Evolutionary conservation across 2,797 vertebrate genomes (phyloP).

Genomic region (Margarornis squamiger): DNA sequence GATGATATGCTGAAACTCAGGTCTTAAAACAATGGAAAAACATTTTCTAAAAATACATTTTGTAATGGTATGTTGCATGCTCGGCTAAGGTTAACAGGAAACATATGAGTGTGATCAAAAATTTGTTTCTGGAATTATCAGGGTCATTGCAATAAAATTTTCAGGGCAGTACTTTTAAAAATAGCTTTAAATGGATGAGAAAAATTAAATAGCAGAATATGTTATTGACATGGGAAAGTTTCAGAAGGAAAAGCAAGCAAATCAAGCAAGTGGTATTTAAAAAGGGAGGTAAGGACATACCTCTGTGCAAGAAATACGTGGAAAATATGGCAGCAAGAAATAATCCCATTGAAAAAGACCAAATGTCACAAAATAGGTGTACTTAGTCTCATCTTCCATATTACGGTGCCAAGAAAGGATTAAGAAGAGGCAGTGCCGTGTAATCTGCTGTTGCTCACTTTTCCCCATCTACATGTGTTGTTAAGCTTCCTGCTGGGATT

Average conservation of each 20-base stretch:
- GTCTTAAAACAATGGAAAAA: neutral
- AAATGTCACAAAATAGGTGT: accelerated
- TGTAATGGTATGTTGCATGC: neutral
- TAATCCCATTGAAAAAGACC: neutral
- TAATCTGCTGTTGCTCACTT: neutral
- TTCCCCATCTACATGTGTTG: neutral
- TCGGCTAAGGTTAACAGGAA: neutral
- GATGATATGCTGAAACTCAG: neutral
- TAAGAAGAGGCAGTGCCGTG: neutral
- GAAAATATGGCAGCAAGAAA: neutral
- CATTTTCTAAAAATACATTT: neutral
- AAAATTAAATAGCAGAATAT: neutral
- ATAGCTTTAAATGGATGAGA: neutral
- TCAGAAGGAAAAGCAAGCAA: neutral
- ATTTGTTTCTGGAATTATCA: neutral
- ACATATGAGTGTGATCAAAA: neutral
- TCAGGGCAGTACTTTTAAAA: neutral
- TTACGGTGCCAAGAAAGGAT: neutral
- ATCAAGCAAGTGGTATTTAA: neutral
- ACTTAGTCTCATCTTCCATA: neutral
- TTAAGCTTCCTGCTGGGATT: neutral
- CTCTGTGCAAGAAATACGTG: neutral
- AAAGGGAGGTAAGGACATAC: neutral
- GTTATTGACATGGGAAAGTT: neutral
- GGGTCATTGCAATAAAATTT: neutral